Base-by-base conservation (phyloP, 2,797 vertebrate species). In the Heterohyrax brucei region DNA sequence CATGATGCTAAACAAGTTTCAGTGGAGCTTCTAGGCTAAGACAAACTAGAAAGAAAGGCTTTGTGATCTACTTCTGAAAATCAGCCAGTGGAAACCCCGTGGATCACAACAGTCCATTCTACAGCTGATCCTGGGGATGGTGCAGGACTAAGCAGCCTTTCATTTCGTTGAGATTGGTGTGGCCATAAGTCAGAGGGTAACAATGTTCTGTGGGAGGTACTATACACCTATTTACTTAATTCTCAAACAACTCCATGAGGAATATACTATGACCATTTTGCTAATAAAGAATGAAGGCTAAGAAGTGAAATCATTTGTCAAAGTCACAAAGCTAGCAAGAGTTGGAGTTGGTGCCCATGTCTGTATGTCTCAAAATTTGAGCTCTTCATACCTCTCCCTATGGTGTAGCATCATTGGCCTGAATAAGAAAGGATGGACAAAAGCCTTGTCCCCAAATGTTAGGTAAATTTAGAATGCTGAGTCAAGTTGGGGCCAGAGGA, bases 401-500 rank as follows among this genome's bases (percentile, higher is more conserved):
- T 73, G 87, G 24, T 62, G 33, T 39, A 64, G 61, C 19, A 28
- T 77, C 83, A 89, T 19, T 75, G 82, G 81, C 66, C 88, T 94
- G 91, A 79, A 28, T 91, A 80, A 94, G 85, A 87, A 96, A 94
- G 53, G 79, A 83, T 64, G 93, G 84, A 76, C 83, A 93, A 95
- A 92, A 84, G 26, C 62, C 76, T 87, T 33, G 68, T 89, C 87
- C 89, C 88, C 77, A 87, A 26, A 94, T 86, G 94, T 94, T 95
- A 78, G 92, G 90, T 88, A 87, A 90, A 91, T 84, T 80, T 93
- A 94, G 91, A 94, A 91, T 78, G 92, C 95, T 93, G 92, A 95
- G 91, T 97, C 95, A 96, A 87, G 77, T 22, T 50, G 33, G 66
- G 39, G 59, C 62, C 56, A 33, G 73, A 93, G 88, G 78, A 97